A percentile compares a stretch with the other conserved stretches of the same genome.
These are phyloP conservation scores for Andrena camellia DNA, from an alignment of 2,888 invertebrate genomes.

Conservation along the genomic window DNA sequence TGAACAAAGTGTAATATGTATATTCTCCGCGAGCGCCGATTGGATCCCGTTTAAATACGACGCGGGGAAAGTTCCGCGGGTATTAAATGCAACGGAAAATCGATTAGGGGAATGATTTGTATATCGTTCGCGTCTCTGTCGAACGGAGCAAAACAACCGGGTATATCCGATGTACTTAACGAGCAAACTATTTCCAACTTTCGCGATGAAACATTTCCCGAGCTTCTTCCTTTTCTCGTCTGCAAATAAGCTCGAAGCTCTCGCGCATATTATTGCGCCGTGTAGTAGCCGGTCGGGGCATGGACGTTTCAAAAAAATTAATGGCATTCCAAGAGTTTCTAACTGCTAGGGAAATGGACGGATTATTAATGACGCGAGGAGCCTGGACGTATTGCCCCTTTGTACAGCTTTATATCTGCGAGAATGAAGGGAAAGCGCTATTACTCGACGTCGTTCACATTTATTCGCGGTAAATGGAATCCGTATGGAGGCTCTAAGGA, in stretches of 20 bases:
- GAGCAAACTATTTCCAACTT: slow-evolving; percentile 38
- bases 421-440: slow-evolving; percentile 18
- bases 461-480: slow-evolving; percentile 9
- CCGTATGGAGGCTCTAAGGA: background rate
- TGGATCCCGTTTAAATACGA: slow-evolving; percentile 3
- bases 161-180: slow-evolving; percentile 16
- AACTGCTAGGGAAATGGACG: slow-evolving; percentile 13
- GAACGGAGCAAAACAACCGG: background rate
- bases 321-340: slow-evolving; percentile 57
- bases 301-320: slow-evolving; percentile 50
- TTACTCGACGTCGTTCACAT: slow-evolving; percentile 40
- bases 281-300: slow-evolving; percentile 18
- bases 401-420: slow-evolving; percentile 13
- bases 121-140: background rate
- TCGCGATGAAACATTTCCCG: slow-evolving; percentile 31
- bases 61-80: background rate
- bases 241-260: slow-evolving; percentile 29
- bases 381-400: slow-evolving; percentile 27
- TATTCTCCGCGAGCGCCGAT: no score
- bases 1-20: no score
- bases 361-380: slow-evolving; percentile 42
- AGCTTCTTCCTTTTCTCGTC: slow-evolving; percentile 11
- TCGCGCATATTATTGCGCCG: slow-evolving; percentile 38
- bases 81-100: background rate
- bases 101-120: slow-evolving; percentile 15